phyloP scores from a whole-genome alignment of 2,113 vertebrate genomes.

The Larimichthys crocea region DNA sequence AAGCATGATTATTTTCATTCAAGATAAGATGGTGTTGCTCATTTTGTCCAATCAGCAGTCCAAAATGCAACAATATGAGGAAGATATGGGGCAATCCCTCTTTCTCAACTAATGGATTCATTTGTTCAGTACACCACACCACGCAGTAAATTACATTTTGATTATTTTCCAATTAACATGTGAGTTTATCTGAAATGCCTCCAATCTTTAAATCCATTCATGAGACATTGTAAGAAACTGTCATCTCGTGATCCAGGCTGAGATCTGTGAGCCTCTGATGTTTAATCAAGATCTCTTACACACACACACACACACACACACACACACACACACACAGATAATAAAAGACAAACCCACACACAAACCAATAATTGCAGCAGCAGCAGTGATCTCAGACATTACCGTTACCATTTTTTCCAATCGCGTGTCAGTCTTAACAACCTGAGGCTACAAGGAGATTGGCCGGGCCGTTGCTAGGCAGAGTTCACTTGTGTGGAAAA shows the following conservation, averaged over 20 bases:
- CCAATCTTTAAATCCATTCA: neutral
- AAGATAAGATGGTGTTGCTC: no score
- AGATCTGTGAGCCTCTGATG: slow-evolving; percentile 5
- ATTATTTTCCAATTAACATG: neutral
- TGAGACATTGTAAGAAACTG: neutral
- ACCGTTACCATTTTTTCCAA: slow-evolving; percentile 4
- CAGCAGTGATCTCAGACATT: slow-evolving; percentile 29
- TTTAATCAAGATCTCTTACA: slow-evolving; percentile 5
- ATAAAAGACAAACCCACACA: neutral
- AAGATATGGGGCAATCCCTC: no score
- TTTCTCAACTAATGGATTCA: no score
- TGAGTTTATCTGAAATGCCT: neutral
- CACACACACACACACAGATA: neutral
- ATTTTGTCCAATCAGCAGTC: no score
- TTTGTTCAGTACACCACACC: no score
- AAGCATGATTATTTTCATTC: no score
- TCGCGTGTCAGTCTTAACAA: neutral
- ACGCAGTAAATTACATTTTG: no score
- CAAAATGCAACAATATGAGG: no score
- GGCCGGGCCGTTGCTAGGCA: slow-evolving; percentile 55
- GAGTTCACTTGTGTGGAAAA: slow-evolving; percentile 22
- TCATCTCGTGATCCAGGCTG: neutral
- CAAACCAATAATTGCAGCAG: slow-evolving; percentile 42
- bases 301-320: neutral
- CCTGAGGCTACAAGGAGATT: slow-evolving; percentile 6